Conservation (phyloP, 2,888 invertebrate genomes). For the Xestia rhomboidea region DNA sequence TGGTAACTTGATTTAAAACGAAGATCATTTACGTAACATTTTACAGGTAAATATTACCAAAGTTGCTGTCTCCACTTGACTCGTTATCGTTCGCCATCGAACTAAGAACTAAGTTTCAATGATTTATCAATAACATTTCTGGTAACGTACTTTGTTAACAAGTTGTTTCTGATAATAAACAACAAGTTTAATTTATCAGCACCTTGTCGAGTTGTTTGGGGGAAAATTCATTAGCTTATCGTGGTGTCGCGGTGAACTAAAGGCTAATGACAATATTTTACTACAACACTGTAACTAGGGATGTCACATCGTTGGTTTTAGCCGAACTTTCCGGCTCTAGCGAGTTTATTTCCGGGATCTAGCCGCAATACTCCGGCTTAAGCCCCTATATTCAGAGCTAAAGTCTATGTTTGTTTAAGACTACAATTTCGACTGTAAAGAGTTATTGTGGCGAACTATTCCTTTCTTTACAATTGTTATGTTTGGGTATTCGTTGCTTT, state of each 20-base stretch:
- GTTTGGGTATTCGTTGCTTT: conserved; percentile 9
- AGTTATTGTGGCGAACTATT: conserved; percentile 40
- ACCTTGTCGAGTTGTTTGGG: conserved; percentile 69
- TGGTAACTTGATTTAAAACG: conserved; percentile 10
- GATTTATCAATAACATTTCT: conserved; percentile 61
- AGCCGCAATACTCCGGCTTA: conserved; percentile 47
- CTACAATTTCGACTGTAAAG: conserved; percentile 57
- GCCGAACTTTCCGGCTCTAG: conserved; percentile 29
- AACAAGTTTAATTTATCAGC: conserved; percentile 67
- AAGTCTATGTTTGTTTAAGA: conserved; percentile 57
- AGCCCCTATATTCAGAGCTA: conserved; percentile 36
- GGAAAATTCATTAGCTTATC: conserved; percentile 79
- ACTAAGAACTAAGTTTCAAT: conserved; percentile 51
- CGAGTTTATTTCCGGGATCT: conserved; percentile 39
- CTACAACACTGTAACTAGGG: conserved; percentile 60
- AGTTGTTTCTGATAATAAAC: conserved; percentile 58
- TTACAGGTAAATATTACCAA: conserved; percentile 23
- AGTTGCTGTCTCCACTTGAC: conserved; percentile 20
- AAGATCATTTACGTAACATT: conserved; percentile 12
- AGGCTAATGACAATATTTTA: conserved; percentile 80
- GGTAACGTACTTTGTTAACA: conserved; percentile 52
- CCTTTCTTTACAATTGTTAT: conserved; percentile 38
- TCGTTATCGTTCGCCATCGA: conserved; percentile 16
- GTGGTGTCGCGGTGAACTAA: conserved; percentile 70
- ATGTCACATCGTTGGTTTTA: conserved; percentile 45